These are phyloP conservation scores for Syngnathus scovelli DNA, from an alignment of 2,113 vertebrate genomes.

Conservation along the genomic window DNA sequence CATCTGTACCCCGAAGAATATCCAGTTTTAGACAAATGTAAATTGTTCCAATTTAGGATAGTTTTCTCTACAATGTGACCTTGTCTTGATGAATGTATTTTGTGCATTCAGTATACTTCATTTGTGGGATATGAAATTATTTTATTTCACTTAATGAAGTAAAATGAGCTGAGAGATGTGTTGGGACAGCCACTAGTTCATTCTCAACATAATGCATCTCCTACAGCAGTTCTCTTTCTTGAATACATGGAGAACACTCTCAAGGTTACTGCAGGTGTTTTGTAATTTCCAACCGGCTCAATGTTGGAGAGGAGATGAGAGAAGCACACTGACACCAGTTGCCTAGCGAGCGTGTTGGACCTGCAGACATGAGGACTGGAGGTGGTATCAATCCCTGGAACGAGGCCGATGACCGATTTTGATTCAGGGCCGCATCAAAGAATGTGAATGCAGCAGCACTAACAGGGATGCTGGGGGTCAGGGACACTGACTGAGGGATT, in stretches of 20 bases:
- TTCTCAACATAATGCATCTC: slow-evolving; percentile 23
- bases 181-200: slow-evolving; percentile 27
- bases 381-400: slow-evolving; percentile 64
- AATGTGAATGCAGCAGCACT: slow-evolving; percentile 67
- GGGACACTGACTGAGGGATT: slow-evolving; percentile 66
- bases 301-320: slow-evolving; percentile 33
- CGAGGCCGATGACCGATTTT: slow-evolving; percentile 64
- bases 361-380: slow-evolving; percentile 58
- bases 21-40: slow-evolving; percentile 19
- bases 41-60: neutral
- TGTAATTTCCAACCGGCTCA: slow-evolving; percentile 33
- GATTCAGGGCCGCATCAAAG: slow-evolving; percentile 70
- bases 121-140: slow-evolving; percentile 15
- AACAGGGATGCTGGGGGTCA: slow-evolving; percentile 68
- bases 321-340: slow-evolving; percentile 30
- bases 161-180: slow-evolving; percentile 16
- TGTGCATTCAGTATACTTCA: neutral
- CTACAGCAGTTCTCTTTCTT: slow-evolving; percentile 15
- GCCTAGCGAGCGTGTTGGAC: slow-evolving; percentile 44
- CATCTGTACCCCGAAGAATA: slow-evolving; percentile 26
- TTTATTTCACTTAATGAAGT: slow-evolving; percentile 15
- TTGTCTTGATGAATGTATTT: slow-evolving; percentile 1
- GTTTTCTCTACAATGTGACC: slow-evolving; percentile 10
- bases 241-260: slow-evolving; percentile 25
- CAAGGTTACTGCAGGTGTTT: slow-evolving; percentile 46